A percentile compares a stretch with the other conserved stretches of the same genome.
Evolutionary conservation across 2,888 invertebrate genomes (phyloP).

Genomic region (Pollenia labialis): DNA sequence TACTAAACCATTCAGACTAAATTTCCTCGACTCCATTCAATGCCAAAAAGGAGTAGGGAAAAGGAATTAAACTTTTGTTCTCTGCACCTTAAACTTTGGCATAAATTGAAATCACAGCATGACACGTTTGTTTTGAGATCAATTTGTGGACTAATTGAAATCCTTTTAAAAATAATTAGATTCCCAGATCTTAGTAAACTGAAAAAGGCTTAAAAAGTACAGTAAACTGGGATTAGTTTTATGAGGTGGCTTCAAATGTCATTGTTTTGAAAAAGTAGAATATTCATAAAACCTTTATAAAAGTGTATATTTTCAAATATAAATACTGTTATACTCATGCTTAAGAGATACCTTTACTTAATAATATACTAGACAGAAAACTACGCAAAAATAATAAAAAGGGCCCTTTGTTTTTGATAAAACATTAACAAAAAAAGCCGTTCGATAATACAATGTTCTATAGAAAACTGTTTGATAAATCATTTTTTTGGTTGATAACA

Average conservation of each 20-base stretch:
- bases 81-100: background rate
- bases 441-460: too few species aligned
- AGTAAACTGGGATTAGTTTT: background rate
- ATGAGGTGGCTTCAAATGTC: conserved; percentile 80
- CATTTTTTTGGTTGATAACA: too few species aligned
- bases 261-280: conserved; percentile 76
- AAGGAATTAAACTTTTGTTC: conserved; percentile 30
- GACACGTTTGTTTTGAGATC: conserved; percentile 80
- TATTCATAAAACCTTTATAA: conserved; percentile 73
- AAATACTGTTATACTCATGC: too few species aligned
- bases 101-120: conserved; percentile 65
- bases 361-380: too few species aligned
- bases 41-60: conserved; percentile 23
- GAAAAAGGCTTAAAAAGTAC: conserved; percentile 27
- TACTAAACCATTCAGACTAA: conserved; percentile 29
- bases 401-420: too few species aligned
- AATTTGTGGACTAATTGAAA: conserved; percentile 83
- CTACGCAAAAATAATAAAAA: too few species aligned
- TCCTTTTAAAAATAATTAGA: conserved; percentile 82
- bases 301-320: background rate
- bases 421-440: too few species aligned
- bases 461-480: too few species aligned
- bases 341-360: too few species aligned
- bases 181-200: conserved; percentile 50
- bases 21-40: conserved; percentile 9